Evolutionary conservation across 2,797 vertebrate species (phyloP), one percentile per base, ranked within the genome.

Genomic region (Gadopsis bispinosus): DNA sequence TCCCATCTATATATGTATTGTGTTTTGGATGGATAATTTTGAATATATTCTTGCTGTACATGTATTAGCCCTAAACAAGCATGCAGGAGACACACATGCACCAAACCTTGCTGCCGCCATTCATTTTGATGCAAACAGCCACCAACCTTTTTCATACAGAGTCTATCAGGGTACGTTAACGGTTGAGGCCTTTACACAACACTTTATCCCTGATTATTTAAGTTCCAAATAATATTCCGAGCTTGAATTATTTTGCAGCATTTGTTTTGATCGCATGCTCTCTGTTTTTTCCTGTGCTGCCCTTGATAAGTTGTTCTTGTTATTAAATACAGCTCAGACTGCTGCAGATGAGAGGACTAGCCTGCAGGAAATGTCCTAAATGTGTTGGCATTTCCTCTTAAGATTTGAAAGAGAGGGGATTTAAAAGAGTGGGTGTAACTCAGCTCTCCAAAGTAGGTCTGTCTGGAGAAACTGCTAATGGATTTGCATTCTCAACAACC

Each of bases 401-500:
- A 63, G 39, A 56, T 76, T 48, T 74, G 10, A 80, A 69, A 76
- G 68, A 14, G 39, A 51, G 20, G n/a, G 53, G 54, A 81, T 67
- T 77, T 63, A 17, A 69, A 71, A 59, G 66, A 43, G 33, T 72
- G 64, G 68, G 16, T 56, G 62, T 60, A 50, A 63, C 47, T 67
- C 45, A 6, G 63, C 2, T 60, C 66, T 71, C 45, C 9, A 69
- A 71, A 74, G 63, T 45, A 71, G 59, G 1, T 41, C 66, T 80
- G 56, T 79, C 37, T 71, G 53, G 39, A 78, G 33, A 73, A 86
- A 66, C 55, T 35, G 39, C 48, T 78, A 80, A 79, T 84, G 70
- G 71, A 81, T 84, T 79, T 81, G 33, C 66, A 33, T 64, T 60
- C 62, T 78, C 58, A 75, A 71, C 53, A 79, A 70, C 43, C 77